Evolutionary conservation across 1,140 invertebrate genomes (phyloP), one percentile per base, ranked within the genome.

Genomic region (Lamellibrachia luymesi): DNA sequence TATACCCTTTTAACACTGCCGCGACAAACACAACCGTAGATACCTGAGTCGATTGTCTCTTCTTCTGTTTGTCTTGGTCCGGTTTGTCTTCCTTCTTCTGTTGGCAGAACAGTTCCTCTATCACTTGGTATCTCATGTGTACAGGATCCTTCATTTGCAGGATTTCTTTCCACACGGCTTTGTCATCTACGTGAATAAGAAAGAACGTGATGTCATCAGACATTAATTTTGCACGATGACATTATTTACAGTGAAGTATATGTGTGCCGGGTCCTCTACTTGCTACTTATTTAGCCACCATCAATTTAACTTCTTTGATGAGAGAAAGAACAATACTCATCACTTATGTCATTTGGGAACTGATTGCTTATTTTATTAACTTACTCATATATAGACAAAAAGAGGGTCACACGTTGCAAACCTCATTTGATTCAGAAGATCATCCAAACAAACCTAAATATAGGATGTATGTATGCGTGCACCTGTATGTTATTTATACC

Each of bases 91-190:
- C 92, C 51, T 92, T 92, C 92, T 95, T 49, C 51, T 96, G 95
- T 8, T 95, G 95, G 94, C 95, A 95, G 94, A 96, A 96, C 7
- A 96, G 93, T 92, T 96, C 94, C 94, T 96, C 96, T 22, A 96
- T 95, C 2, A 91, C 94, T 27, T 95, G 95, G 92, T 96, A 96
- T 80, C 95, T 94, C 96, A 97, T 93, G 97, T 94, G 93, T 2
- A 95, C 94, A 97, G 95, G 97, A 95, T 99, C 98, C 95, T 99
- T 98, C 94, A 97, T 98, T 94, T 97, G 97, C 0, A 98, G 98
- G 49, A 99, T 98, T 92, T 98, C 97, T 0, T 98, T 98, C 99
- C 99, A 99, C 94, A 99, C 98, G 96, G 92, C 51, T 51, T 99
- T 99, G 93, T 98, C 95, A 98, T 98, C 90, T 97, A 80, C 13